Evolutionary conservation across 1,140 invertebrate species (phyloP), one percentile per base, ranked within the genome.

Genomic region (Helicoverpa zea): DNA sequence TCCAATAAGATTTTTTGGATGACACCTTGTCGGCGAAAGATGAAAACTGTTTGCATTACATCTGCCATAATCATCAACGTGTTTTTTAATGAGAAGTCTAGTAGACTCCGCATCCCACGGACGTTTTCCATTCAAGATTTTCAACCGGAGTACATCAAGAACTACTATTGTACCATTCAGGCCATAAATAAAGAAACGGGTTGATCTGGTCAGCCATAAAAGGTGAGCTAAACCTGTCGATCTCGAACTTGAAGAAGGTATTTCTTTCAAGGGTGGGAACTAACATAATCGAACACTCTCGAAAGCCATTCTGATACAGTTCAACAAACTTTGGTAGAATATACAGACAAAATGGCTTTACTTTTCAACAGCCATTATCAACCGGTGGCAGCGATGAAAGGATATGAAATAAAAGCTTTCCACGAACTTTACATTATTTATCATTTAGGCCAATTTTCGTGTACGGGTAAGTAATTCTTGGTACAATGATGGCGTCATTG

Each of bases 401-500:
- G 18, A 72, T 11, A 30, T 54, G 18, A 72, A 2, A 68, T 68
- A 43, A 73, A 58, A 58, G 52, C 18, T 73, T 56, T 73, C 47
- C 70, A 58, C 30, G 70, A 72, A 56, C 18, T 23, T 29, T 73
- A n/a, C 64, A 58, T 54, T 52, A 72, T 72, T 72, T 54, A 72
- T 72, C 68, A 54, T 54, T 54, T 72, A 72, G 18, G 10, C 10
- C 12, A 61, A 66, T 18, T n/a, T 72, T 54, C 7, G 2, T 23
- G 47, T 43, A 3, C 49, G n/a, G 14, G 14, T 47, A 43, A 47
- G 4, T 18, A 68, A n/a, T 68, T 68, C 64, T 68, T 49, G 43
- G 43, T 13, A 49, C 9, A n/a, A 49, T 43, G 13, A 49, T 49
- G 64, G 18, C 64, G 43, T 11, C 58, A 61, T 61, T 14, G 14